Evolutionary conservation across 2,797 vertebrate species (phyloP).

Genomic region (Syngnathus rostellatus): DNA sequence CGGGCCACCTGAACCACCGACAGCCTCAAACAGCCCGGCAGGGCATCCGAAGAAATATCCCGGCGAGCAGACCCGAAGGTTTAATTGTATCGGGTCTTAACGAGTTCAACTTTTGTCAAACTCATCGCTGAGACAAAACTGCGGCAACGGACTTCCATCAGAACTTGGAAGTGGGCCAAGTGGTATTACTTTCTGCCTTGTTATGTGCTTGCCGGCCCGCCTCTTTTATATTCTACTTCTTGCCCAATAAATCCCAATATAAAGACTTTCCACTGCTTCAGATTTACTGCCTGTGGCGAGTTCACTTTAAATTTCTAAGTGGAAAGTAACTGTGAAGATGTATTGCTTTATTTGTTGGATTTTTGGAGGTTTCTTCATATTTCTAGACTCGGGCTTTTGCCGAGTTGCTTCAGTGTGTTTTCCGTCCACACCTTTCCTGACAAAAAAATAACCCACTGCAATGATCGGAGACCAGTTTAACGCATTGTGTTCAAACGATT

Average conservation of each 20-base stretch:
- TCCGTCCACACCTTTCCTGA: no score
- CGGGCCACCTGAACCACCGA: not conserved
- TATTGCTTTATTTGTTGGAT: not conserved
- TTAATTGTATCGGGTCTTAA: not conserved
- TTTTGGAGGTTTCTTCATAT: no score
- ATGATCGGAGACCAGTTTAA: no score
- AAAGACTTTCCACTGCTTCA: not conserved
- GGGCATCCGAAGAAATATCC: not conserved
- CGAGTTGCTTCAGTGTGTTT: no score
- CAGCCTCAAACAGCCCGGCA: not conserved
- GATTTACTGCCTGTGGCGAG: no score
- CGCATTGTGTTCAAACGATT: no score
- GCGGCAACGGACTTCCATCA: no score
- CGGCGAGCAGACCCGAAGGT: not conserved
- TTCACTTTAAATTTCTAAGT: not conserved
- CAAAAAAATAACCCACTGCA: no score
- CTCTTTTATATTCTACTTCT: not conserved
- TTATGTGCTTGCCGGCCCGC: not conserved
- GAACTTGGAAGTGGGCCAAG: no score
- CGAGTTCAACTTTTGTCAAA: not conserved
- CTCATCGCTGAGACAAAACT: not conserved
- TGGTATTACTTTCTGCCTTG: not conserved
- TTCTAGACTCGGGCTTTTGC: no score
- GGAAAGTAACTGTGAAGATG: not conserved
- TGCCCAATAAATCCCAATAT: not conserved